These are phyloP conservation scores for Escarpia spicata DNA, from an alignment of 2,888 invertebrate species.

Conservation along the genomic window DNA sequence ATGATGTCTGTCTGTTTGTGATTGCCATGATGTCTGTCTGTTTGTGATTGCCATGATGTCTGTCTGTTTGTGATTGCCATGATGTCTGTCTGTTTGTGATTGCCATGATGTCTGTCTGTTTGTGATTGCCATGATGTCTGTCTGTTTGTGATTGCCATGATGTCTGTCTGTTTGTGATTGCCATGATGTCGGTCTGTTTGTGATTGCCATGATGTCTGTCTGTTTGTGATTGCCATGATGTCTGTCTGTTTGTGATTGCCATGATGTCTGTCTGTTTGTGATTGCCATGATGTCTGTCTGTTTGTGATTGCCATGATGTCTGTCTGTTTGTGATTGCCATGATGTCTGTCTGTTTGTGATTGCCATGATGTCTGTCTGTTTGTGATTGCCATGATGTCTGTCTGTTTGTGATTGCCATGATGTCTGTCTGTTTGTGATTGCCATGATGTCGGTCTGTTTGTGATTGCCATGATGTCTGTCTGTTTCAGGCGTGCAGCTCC, in stretches of 20 bases:
- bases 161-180: neutral
- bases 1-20: no score
- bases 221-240: neutral
- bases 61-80: neutral
- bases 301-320: no score
- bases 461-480: no score
- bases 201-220: no score
- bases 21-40: neutral
- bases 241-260: no score
- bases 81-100: neutral
- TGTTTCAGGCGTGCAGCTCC: constrained; percentile 17
- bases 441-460: neutral
- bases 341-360: neutral
- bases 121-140: neutral
- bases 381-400: neutral
- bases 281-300: neutral
- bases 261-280: no score
- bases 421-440: neutral
- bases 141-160: no score
- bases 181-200: neutral
- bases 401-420: no score
- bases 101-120: no score
- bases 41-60: no score
- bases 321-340: neutral
- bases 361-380: no score